Base-by-base conservation (phyloP, 2,113 vertebrate species). In the Bungarus multicinctus region DNA sequence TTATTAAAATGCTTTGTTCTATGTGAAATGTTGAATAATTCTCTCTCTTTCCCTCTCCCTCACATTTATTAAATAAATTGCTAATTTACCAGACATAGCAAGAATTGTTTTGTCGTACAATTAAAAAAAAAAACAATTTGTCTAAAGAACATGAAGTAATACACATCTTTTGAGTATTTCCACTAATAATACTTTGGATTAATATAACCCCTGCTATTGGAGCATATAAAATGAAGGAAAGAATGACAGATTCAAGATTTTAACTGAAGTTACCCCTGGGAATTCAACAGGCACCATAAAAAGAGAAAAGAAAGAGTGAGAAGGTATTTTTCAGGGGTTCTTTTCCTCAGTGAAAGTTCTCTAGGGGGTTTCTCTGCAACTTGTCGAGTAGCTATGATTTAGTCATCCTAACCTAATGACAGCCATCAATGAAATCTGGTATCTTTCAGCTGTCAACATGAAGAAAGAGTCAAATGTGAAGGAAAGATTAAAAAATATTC, bases 191-290 rank as follows among this genome's bases (percentile, higher is more conserved):
- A 91, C 91, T 95, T 95, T 95, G 91, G 81, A 92, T 47, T 96
- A 95, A 69, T 0, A 92, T 94, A 95, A 92, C 94, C 94, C 86
- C 87, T 88, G 92, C 55, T 57, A 94, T 89, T 34, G 90, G 91
- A 94, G 58, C 43, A 94, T 96, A 87, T 93, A 9, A 95, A 95
- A 96, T 86, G 95, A 95, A 89, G 50, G 53, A 94, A 95, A 94
- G 93, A 97, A 94, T 93, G 95, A 91, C 91, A 96, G 93, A 97
- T 96, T 34, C 0, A 0, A 94, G 94, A 96, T 95, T 96, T 93
- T 96, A 95, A 97, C 95, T 96, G 95, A 96, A 94, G 94, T 94
- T 95, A 95, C 90, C 95, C 95, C 90, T 92, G 95, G 93, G 97
- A 93, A 89, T 96, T 23, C 0, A 58, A 95, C 91, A 93, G 88